Base-by-base conservation (phyloP, 2,888 invertebrate species). In the Nymphalis urticae region DNA sequence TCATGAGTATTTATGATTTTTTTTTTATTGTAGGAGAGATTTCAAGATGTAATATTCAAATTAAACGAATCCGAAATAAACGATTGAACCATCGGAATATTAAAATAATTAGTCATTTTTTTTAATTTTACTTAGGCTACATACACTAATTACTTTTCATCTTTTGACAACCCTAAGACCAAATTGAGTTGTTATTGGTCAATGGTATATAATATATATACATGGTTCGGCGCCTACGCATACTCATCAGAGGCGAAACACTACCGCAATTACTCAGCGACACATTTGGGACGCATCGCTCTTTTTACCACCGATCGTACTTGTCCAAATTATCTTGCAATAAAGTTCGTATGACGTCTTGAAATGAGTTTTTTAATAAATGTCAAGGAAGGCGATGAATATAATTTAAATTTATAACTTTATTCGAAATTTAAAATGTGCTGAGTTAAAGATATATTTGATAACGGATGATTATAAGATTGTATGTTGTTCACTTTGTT, bases 111-210 rank as follows among this genome's bases (percentile, higher is more conserved):
- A 13, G 10, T 13, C 0, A 42, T 42, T 13, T 13, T 42, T 42
- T 42, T 13, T 13, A n/a, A 19, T 19, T 19, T 21, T 19, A 21
- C 19, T 10, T 13, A 19, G 4, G 10, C 13, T 0, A 10, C 1
- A 10, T 51, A 13, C 4, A 3, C 3, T 56, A 56, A 17, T 27
- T 7, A 24, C 17, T n/a, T 36, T 50, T 13, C 4, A 21, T 51
- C 13, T 65, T 17, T 8, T 60, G 78, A 16, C 77, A 84, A 66
- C 86, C 86, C 84, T 86, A 76, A 54, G n/a, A 78, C 80, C 78
- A 84, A 85, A 88, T 88, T 86, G 84, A 87, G 85, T 78, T 77
- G 84, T 86, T 79, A 82, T 81, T 82, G 72, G 58, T 51, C 17
- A 27, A 36, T 62, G 42, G 42, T 61, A 68, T 47, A 48, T 62